phyloP scores from a whole-genome alignment of 2,113 vertebrate species.

The Prinia subflava region DNA sequence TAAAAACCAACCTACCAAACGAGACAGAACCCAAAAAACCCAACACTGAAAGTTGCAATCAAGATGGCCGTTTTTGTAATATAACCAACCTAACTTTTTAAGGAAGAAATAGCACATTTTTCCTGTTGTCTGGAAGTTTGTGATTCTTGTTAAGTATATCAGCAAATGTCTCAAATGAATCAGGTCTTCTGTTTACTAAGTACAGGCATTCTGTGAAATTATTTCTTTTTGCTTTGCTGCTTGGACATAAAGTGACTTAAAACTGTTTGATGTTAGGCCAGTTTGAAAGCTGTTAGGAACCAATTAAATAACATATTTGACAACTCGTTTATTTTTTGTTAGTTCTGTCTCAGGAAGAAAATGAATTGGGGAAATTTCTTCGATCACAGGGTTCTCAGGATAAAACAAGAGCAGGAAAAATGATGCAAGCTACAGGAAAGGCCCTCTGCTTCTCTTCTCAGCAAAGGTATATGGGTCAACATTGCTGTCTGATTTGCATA shows the following conservation, averaged over 20 bases:
- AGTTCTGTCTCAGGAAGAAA: conserved; percentile 98
- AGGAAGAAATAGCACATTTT: not conserved
- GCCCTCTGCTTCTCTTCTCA: conserved; percentile 98
- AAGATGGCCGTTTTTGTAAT: not conserved
- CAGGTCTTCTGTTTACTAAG: conserved; percentile 19
- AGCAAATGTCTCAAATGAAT: conserved; percentile 21
- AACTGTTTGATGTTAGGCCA: not conserved
- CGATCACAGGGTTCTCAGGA: conserved; percentile 93
- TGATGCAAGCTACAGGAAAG: conserved; percentile 98
- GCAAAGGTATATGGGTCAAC: conserved; percentile 82
- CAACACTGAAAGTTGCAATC: not conserved
- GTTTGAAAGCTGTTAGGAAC: not conserved
- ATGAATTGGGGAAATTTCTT: conserved; percentile 94
- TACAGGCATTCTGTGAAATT: not conserved
- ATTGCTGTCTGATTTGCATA: not conserved
- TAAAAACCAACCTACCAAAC: not conserved
- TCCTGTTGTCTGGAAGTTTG: conserved; percentile 20
- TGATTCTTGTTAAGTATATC: conserved; percentile 45
- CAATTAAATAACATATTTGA: not conserved
- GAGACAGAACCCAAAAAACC: not conserved
- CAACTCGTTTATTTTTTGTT: conserved; percentile 44
- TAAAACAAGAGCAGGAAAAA: conserved; percentile 94
- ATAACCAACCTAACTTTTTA: not conserved
- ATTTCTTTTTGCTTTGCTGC: not conserved
- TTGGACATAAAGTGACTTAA: not conserved